These are phyloP conservation scores for Gopherus evgoodei DNA, from an alignment of 2,113 vertebrate species.

Conservation along the genomic window DNA sequence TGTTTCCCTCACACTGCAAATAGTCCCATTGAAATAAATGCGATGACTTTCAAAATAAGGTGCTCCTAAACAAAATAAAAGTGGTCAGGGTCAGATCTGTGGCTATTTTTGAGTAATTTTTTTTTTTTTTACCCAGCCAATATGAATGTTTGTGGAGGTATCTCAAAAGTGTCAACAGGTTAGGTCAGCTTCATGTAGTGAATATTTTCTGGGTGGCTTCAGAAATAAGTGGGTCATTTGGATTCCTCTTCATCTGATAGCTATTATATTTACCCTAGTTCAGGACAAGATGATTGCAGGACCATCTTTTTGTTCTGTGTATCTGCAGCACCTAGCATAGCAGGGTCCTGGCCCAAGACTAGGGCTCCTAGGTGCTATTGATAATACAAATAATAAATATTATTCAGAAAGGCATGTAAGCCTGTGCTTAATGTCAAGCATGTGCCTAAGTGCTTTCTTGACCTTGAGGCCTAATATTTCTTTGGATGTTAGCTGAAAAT, in stretches of 20 bases:
- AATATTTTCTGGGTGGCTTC: neutral
- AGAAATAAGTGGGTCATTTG: neutral
- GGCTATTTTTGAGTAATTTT: neutral
- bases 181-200: neutral
- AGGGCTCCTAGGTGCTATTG: neutral
- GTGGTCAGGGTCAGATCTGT: neutral
- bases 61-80: neutral
- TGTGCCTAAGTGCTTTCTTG: neutral
- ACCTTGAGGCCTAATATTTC: neutral
- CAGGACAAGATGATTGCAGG: neutral
- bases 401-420: neutral
- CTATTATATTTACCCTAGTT: neutral
- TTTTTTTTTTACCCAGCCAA: no score
- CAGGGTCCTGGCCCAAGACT: neutral
- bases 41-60: neutral
- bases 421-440: neutral
- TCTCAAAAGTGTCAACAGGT: neutral
- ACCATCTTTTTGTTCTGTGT: neutral
- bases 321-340: neutral
- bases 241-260: neutral
- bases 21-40: neutral
- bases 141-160: no score
- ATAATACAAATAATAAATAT: neutral
- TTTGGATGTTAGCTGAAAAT: neutral
- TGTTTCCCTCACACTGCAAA: neutral